Base-by-base conservation (phyloP, 2,888 invertebrate species). In the Erebia ligea region DNA sequence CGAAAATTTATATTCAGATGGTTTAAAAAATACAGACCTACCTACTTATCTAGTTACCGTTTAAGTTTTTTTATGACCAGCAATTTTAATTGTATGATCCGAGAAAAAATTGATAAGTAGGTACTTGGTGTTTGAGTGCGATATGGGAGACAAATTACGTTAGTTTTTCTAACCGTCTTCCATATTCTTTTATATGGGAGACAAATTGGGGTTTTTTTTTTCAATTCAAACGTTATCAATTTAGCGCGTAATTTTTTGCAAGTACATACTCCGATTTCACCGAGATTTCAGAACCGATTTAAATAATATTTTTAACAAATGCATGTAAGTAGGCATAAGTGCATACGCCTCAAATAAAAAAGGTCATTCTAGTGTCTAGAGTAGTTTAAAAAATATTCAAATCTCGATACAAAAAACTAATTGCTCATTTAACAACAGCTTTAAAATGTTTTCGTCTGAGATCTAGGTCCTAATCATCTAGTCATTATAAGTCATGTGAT, bases 401-500 rank as follows among this genome's bases (percentile, higher is more conserved):
- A 58, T 58, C 57, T 25, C 34, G 15, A n/a, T 21, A 48, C 45
- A 62, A 61, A 61, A 62, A 62, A 62, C 15, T 62, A 62, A 62
- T 62, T 62, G 21, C 21, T 62, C 11, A 11, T 62, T 62, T 62
- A 45, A 62, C 17, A 61, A 48, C 62, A 48, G 48, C 4, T 48
- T 62, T 48, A 8, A 48, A 62, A 48, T 62, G 21, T 48, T 62
- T 48, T 21, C 48, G 62, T 11, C 21, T 62, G 45, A 62, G 62
- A 62, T 62, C 62, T 48, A 62, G 21, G 19, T 62, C 21, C 62
- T 62, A 62, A 62, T 62, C 21, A 15, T 62, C 62, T 21, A 62
- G 62, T 48, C 62, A 62, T 62, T 48, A 62, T 62, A 21, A 8
- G 15, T 62, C 45, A 48, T 21, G 48, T 61, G 17, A 61, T 61